Evolutionary conservation across 2,797 vertebrate species (phyloP).

Genomic region (Urophycis tenuis): DNA sequence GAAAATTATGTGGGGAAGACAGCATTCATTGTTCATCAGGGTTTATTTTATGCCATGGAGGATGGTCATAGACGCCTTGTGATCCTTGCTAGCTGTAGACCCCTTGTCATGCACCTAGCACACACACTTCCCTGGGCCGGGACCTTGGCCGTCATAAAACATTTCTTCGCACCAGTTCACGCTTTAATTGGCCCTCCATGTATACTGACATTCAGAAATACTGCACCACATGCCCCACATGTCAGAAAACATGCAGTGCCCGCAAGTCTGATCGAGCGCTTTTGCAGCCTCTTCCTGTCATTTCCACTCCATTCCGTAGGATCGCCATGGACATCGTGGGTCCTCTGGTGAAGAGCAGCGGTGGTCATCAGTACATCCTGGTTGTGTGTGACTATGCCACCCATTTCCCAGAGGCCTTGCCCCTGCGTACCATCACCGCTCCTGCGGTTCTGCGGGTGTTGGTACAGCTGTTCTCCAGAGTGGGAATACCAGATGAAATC

Average conservation of each 20-base stretch:
- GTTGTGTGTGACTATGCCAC: slow-evolving; percentile 18
- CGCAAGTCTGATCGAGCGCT: slow-evolving; percentile 3
- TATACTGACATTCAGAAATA: slow-evolving; percentile 5
- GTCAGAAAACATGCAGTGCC: not conserved
- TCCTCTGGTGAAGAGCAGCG: not conserved
- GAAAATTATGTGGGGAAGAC: not conserved
- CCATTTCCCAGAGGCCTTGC: slow-evolving; percentile 14
- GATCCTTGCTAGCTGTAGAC: slow-evolving; percentile 3
- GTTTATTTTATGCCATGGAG: too few species aligned
- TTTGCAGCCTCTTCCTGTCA: not conserved
- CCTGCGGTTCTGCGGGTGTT: not conserved
- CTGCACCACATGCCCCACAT: slow-evolving; percentile 1
- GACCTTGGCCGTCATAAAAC: too few species aligned
- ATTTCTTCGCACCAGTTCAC: too few species aligned
- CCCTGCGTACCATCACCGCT: not conserved
- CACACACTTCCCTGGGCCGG: slow-evolving; percentile 1
- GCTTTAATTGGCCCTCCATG: slow-evolving; percentile 13
- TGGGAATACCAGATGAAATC: slow-evolving; percentile 16
- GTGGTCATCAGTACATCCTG: not conserved
- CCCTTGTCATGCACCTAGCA: slow-evolving; percentile 1
- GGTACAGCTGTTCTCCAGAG: slow-evolving; percentile 6
- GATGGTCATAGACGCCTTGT: not conserved
- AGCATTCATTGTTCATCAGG: too few species aligned
- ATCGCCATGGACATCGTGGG: slow-evolving; percentile 22
- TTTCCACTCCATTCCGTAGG: not conserved